Evolutionary conservation across 2,888 invertebrate genomes (phyloP).

Genomic region (Sarcophaga variegata): DNA sequence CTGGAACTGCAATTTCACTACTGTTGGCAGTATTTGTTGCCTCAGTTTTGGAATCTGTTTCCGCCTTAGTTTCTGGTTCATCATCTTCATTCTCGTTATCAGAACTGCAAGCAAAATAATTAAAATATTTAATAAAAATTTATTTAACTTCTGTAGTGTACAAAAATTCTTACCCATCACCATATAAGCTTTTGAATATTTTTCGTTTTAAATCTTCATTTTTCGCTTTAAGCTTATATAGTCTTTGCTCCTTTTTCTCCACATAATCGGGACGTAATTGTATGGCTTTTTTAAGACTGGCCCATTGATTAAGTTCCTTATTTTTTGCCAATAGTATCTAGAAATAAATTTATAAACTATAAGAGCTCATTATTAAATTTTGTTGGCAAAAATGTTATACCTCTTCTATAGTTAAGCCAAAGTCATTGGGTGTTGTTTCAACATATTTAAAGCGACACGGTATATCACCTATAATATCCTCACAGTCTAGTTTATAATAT

Average conservation of each 20-base stretch:
- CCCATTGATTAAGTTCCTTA: constrained; percentile 97
- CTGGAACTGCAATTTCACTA: background rate
- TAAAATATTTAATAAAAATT: constrained; percentile 12
- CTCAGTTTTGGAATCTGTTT: constrained; percentile 39
- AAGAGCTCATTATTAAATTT: background rate
- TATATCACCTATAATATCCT: constrained; percentile 95
- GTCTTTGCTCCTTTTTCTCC: constrained; percentile 90
- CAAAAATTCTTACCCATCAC: constrained; percentile 75
- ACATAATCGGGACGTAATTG: constrained; percentile 89
- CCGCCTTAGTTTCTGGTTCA: constrained; percentile 63
- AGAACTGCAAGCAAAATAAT: constrained; percentile 71
- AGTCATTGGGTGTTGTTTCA: constrained; percentile 93
- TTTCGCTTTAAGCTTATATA: constrained; percentile 88
- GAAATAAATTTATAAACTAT: constrained; percentile 69
- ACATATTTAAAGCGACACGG: constrained; percentile 97
- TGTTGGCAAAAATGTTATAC: constrained; percentile 82
- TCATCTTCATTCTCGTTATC: constrained; percentile 78
- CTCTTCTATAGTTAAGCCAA: constrained; percentile 95
- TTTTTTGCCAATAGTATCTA: constrained; percentile 96
- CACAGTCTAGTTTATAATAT: constrained; percentile 97
- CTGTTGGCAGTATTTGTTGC: constrained; percentile 16
- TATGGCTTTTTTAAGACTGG: constrained; percentile 93
- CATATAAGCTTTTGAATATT: constrained; percentile 90
- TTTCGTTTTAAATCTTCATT: constrained; percentile 90
- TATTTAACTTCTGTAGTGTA: background rate